phyloP scores from a whole-genome alignment of 2,888 invertebrate genomes.

The Drosophila subsilvestris region DNA sequence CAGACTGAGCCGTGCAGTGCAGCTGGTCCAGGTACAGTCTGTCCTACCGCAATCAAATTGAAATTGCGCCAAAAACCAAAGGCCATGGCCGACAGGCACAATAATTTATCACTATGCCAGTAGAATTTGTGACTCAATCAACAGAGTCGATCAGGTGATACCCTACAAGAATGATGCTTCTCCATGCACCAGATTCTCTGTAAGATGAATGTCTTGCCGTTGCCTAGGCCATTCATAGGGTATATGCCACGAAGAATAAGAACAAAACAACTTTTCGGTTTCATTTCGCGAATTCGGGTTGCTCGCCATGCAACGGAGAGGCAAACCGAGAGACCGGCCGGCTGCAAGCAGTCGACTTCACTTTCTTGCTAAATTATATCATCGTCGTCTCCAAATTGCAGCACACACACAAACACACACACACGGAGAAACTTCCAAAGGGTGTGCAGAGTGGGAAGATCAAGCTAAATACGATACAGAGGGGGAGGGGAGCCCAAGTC shows the following conservation, averaged over 20 bases:
- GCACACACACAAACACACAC: conserved; percentile 15
- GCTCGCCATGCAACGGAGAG: conserved; percentile 8
- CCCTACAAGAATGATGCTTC: neutral
- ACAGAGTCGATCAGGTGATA: neutral
- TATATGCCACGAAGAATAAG: conserved; percentile 20
- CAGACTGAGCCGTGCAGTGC: neutral
- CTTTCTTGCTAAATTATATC: conserved; percentile 79
- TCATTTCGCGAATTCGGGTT: conserved; percentile 72
- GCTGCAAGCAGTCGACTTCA: conserved; percentile 72
- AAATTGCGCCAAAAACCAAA: conserved; percentile 60
- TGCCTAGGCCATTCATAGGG: conserved; percentile 11
- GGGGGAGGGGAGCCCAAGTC: conserved; percentile 58
- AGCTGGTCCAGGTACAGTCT: conserved; percentile 55
- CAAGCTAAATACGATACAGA: conserved; percentile 35
- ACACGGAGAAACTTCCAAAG: neutral
- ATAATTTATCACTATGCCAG: conserved; percentile 67
- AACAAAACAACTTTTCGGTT: conserved; percentile 64
- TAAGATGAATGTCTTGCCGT: conserved; percentile 24
- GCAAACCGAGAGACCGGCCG: conserved; percentile 43
- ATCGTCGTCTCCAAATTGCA: conserved; percentile 67
- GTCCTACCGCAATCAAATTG: conserved; percentile 69
- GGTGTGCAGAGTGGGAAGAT: conserved; percentile 19
- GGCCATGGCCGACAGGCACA: conserved; percentile 46
- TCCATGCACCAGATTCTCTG: no score
- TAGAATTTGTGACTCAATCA: neutral